Evolutionary conservation across 2,113 vertebrate genomes (phyloP).

Genomic region (Pimephales promelas): DNA sequence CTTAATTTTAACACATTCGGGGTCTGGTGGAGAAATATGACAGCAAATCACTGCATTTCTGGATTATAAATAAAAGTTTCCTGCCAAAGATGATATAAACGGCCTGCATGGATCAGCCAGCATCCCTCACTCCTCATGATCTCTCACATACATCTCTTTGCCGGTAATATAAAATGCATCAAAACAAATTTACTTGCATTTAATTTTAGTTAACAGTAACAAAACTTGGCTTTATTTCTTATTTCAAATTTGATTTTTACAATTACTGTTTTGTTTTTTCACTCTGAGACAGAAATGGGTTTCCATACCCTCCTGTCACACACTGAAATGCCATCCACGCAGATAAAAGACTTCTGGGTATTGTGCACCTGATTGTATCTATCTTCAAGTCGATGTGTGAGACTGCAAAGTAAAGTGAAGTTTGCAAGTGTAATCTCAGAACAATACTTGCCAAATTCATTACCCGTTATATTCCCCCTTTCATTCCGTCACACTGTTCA

Average conservation of each 20-base stretch:
- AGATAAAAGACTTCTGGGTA: conserved; percentile 24
- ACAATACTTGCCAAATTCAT: not conserved
- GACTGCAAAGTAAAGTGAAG: not conserved
- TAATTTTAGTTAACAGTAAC: not conserved
- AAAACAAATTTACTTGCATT: not conserved
- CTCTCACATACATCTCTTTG: not conserved
- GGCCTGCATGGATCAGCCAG: not conserved
- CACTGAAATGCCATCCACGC: not conserved
- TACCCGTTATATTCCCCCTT: not conserved
- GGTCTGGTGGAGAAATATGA: conserved; percentile 6
- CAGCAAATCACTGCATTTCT: not conserved
- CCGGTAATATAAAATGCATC: not conserved
- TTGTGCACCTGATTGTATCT: not conserved
- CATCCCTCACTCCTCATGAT: not conserved
- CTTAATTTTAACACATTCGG: not conserved
- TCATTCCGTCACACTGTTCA: not conserved
- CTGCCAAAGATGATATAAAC: not conserved
- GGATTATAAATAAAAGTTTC: conserved; percentile 14
- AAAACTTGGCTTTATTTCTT: not conserved
- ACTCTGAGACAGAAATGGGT: not conserved
- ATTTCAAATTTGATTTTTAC: not conserved
- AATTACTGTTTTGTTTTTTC: not conserved
- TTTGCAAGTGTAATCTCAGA: conserved; percentile 12
- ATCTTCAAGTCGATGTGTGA: not conserved
- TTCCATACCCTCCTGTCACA: conserved; percentile 34